Evolutionary conservation across 1,140 invertebrate species (phyloP), one percentile per base, ranked within the genome.

Genomic region (Latrodectus geometricus): DNA sequence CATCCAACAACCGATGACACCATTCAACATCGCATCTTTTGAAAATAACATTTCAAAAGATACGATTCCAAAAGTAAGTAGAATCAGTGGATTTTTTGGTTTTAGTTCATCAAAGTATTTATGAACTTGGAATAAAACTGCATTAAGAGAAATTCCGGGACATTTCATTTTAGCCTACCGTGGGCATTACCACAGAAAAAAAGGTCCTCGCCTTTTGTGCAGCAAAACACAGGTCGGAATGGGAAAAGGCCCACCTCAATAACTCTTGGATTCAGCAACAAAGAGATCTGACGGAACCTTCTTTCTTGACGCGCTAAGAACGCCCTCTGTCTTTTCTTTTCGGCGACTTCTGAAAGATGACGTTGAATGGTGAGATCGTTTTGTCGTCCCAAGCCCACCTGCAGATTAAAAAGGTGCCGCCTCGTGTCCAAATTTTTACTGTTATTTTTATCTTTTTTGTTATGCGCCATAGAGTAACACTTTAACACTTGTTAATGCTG

Each of bases 321-420:
- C 82, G 82, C 83, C 83, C 83, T 69, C 75, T 86, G 83, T 86
- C 83, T 86, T 86, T 76, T 84, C 69, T 84, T 35, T 76, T 49
- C 83, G 83, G 83, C 68, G 66, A 86, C 83, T 86, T 86, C 83
- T 50, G 83, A 86, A 86, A 72, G 83, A 65, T 76, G 56, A 49
- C 35, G 21, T 61, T 76, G 82, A 83, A 83, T 61, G 56, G 61
- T 74, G 61, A 17, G 82, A 76, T 68, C 82, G 61, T 75, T 75
- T 75, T 84, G 82, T 76, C 72, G 65, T 23, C 35, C n/a, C 20
- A 21, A 50, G 82, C 72, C 82, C 82, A 76, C 82, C 82, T 76
- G 82, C 82, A 56, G 82, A 65, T 84, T 68, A 50, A 84, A 84
- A 84, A 73, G 82, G 70, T 21, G 69, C 82, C 82, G 82, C 82